Evolutionary conservation across 2,113 vertebrate species (phyloP).

Genomic region (Sebastes schlegelii): DNA sequence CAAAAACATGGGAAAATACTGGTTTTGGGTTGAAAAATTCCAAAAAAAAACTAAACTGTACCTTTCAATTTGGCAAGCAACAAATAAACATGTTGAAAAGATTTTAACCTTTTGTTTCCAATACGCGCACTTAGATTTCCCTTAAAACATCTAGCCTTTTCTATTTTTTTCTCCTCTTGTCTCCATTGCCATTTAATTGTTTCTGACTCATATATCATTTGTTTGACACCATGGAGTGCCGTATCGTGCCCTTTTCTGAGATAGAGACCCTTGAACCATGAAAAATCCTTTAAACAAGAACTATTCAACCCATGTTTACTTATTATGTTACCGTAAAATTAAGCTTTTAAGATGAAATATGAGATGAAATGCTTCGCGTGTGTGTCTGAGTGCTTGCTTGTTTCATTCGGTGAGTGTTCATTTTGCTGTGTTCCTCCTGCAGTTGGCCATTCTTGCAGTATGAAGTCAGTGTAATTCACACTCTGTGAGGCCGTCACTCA

Average conservation of each 20-base stretch:
- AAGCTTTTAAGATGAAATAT: conserved; percentile 6
- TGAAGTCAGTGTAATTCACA: conserved; percentile 67
- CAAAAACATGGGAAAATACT: too few species aligned
- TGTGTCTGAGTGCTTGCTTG: background rate
- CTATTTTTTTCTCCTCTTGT: background rate
- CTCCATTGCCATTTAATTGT: background rate
- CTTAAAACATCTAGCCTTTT: background rate
- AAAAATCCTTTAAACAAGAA: background rate
- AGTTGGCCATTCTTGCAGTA: conserved; percentile 64
- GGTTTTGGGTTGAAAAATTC: too few species aligned
- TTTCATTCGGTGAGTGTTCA: background rate
- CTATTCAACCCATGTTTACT: background rate
- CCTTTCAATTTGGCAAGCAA: background rate
- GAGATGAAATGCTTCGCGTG: background rate
- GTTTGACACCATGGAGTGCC: background rate
- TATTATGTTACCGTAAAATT: background rate
- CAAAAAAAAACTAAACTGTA: too few species aligned
- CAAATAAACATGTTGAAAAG: background rate
- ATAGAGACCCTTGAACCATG: background rate
- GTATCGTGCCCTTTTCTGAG: background rate
- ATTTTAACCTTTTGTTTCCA: background rate
- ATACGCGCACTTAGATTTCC: background rate
- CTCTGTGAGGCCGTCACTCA: conserved; percentile 24
- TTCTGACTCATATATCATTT: background rate
- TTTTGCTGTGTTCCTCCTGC: conserved; percentile 15